Conservation (phyloP, 2,113 vertebrate genomes). For the Brevimyrus niger region DNA sequence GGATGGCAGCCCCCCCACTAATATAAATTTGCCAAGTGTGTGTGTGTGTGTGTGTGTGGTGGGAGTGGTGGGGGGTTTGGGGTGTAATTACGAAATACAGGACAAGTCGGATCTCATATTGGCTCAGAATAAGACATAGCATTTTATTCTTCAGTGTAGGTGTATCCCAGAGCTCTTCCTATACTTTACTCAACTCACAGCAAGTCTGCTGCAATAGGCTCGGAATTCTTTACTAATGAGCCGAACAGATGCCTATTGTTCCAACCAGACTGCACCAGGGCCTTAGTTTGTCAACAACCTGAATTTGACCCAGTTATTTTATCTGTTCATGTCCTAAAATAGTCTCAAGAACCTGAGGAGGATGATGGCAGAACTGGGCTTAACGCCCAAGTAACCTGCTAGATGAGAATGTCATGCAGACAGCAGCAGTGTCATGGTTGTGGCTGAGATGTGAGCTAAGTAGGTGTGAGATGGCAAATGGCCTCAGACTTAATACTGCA, state of each 20-base stretch:
- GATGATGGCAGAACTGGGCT: not conserved
- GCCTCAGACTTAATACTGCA: not conserved
- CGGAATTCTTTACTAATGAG: constrained; percentile 45
- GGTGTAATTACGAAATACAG: not conserved
- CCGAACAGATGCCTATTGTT: constrained; percentile 13
- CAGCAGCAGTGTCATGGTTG: not conserved
- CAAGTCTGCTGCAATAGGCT: constrained; percentile 36
- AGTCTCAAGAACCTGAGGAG: not conserved
- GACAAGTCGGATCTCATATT: not conserved
- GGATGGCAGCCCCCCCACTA: not conserved
- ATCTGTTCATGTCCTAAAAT: constrained; percentile 40
- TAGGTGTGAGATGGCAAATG: not conserved
- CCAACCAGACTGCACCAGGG: not conserved
- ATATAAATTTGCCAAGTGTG: not conserved
- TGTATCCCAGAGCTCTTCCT: not conserved
- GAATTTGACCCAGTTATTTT: constrained; percentile 38
- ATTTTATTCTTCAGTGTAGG: not conserved
- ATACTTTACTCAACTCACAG: not conserved
- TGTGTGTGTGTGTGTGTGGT: not conserved
- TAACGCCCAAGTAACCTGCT: not conserved
- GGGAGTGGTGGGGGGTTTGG: too few relatives aligned
- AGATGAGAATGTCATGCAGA: not conserved
- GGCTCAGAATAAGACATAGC: not conserved
- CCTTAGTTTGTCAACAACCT: constrained; percentile 49
- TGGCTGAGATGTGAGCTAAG: not conserved